phyloP scores from a whole-genome alignment of 2,113 vertebrate species.

The Rhineura floridana region DNA sequence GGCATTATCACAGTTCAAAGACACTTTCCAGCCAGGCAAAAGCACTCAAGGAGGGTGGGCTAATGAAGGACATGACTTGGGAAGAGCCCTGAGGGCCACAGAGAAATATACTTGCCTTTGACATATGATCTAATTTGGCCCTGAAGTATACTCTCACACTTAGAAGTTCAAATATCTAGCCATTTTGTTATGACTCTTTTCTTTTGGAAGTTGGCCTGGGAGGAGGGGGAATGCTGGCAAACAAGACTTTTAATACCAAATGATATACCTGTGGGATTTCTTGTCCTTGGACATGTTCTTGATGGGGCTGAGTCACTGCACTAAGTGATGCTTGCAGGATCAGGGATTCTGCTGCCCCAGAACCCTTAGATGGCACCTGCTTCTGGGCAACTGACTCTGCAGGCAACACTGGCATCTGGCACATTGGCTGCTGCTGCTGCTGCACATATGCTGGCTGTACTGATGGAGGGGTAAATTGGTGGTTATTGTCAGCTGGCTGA shows the following conservation, averaged over 20 bases:
- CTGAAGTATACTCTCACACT: background rate
- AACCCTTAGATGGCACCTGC: background rate
- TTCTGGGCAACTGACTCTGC: background rate
- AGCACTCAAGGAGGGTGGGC: no score
- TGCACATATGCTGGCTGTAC: conserved; percentile 47
- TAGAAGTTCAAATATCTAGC: background rate
- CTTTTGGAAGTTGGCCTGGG: background rate
- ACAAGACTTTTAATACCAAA: background rate
- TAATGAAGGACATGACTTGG: no score
- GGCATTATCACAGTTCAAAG: no score
- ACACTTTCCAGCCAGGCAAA: no score
- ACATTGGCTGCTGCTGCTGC: conserved; percentile 45
- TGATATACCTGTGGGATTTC: conserved; percentile 30
- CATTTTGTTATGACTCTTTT: background rate
- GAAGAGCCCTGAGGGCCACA: no score
- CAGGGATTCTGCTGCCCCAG: background rate
- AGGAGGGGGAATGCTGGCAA: background rate
- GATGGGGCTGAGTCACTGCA: conserved; percentile 39
- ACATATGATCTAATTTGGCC: background rate
- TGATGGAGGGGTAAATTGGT: conserved; percentile 45
- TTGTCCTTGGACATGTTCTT: conserved; percentile 40
- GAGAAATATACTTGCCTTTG: no score
- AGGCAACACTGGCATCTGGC: conserved; percentile 36
- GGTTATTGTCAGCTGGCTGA: conserved; percentile 37
- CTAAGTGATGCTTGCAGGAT: background rate